phyloP scores from a whole-genome alignment of 2,888 invertebrate genomes.

The Drosophila gaucha region DNA sequence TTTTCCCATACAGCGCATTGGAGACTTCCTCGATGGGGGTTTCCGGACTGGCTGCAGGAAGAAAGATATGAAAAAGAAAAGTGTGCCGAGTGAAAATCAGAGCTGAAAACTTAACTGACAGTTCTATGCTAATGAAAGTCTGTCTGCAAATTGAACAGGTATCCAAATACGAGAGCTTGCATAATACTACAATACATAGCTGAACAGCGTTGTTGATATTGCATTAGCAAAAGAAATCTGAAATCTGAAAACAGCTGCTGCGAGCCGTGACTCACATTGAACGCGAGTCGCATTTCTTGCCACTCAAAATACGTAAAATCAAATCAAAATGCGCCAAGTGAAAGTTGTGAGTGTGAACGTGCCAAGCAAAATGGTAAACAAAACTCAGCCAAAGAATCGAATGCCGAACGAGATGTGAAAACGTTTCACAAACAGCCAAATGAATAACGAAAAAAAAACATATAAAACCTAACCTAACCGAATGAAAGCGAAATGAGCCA shows the following conservation, averaged over 20 bases:
- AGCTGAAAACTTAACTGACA: slow-evolving; percentile 25
- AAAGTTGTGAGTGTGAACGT: slow-evolving; percentile 69
- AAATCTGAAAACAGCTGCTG: slow-evolving; percentile 31
- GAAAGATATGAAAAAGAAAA: slow-evolving; percentile 10
- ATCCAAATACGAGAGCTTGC: slow-evolving; percentile 21
- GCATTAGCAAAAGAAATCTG: slow-evolving; percentile 48
- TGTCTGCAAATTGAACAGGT: neutral
- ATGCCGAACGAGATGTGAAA: slow-evolving; percentile 61
- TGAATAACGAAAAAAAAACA: neutral
- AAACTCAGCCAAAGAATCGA: slow-evolving; percentile 72
- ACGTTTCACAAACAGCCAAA: slow-evolving; percentile 44
- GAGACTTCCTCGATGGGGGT: slow-evolving; percentile 91
- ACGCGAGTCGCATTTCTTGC: slow-evolving; percentile 43
- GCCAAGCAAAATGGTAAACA: slow-evolving; percentile 70
- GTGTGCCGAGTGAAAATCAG: slow-evolving; percentile 17
- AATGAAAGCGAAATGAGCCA: slow-evolving; percentile 50
- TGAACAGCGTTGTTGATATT: slow-evolving; percentile 10
- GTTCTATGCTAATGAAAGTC: slow-evolving; percentile 52
- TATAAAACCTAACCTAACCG: neutral
- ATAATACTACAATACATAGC: slow-evolving; percentile 19
- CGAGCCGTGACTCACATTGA: slow-evolving; percentile 62
- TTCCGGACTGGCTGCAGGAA: slow-evolving; percentile 76
- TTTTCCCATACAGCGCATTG: slow-evolving; percentile 89
- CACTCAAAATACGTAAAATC: slow-evolving; percentile 59
- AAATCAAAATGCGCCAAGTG: slow-evolving; percentile 73